Base-by-base conservation (phyloP, 2,888 invertebrate genomes). In the Morinoia aosen region DNA sequence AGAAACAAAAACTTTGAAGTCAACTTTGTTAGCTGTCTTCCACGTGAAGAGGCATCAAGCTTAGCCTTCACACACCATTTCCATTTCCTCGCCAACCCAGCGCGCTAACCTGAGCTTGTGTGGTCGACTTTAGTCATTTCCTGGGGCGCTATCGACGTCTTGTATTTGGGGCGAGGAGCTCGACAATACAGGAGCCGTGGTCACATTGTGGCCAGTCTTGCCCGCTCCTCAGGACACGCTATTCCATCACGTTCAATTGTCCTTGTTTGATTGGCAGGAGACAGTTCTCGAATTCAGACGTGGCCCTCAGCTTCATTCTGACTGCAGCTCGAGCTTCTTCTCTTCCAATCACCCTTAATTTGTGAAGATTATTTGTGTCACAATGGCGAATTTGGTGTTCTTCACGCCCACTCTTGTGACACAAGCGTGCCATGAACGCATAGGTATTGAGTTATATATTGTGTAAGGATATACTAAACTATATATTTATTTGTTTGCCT, bases 181-280 rank as follows among this genome's bases (percentile, higher is more conserved):
- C 61, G 61, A 61, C 61, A 61, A 61, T 61, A 19, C 61, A 19
- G 61, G 19, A 61, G 61, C 61, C 19, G 76, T 76, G 76, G 76
- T 76, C 76, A 76, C 76, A 33, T 33, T 19, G 76, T 19, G 76
- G 76, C 33, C 76, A 76, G 76, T 76, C 76, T 76, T 76, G 76
- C 25, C 33, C 76, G 76, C 33, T 33, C 33, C 76, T 76, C 33
- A 25, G 76, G 76, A 76, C 25, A 33, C 76, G 33, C 76, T 76
- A 76, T 76, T 76, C 76, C 76, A 76, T 76, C 76, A 76, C 16
- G 76, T 33, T 76, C 76, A 76, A 76, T 76, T 76, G 76, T 76
- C 76, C 76, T 76, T 76, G 76, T 76, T 76, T 76, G 76, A 76
- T 76, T 76, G 76, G 76, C 76, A 76, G 25, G 33, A 76, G 76